Conservation (phyloP, 2,797 vertebrate genomes). For the Cynodonichthys magdalenae region DNA sequence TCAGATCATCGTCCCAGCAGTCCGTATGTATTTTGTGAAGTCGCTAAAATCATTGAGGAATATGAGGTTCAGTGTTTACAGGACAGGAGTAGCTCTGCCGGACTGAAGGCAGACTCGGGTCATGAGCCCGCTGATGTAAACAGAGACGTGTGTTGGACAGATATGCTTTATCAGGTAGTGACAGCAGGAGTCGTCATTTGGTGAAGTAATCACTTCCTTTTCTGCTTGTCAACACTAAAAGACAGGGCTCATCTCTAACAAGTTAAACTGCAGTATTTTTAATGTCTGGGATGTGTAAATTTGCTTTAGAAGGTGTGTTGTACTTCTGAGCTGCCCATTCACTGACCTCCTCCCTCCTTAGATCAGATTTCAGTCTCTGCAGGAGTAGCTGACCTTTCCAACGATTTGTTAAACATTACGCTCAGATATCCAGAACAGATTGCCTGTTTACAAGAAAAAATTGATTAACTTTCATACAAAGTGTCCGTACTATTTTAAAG, state of each 20-base stretch:
- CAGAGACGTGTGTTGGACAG: constrained; percentile 57
- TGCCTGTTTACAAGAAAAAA: constrained; percentile 15
- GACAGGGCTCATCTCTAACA: not conserved
- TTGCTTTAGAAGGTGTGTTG: constrained; percentile 36
- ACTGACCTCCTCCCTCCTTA: constrained; percentile 35
- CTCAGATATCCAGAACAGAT: constrained; percentile 24
- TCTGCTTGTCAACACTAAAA: not conserved
- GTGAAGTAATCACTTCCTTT: constrained; percentile 28
- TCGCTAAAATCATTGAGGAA: not conserved
- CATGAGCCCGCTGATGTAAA: constrained; percentile 64
- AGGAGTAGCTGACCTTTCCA: constrained; percentile 51
- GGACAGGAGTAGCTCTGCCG: constrained; percentile 70
- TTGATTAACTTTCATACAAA: no score
- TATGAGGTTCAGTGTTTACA: constrained; percentile 55
- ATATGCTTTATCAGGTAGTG: constrained; percentile 79
- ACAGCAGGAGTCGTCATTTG: constrained; percentile 27
- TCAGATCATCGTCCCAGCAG: not conserved
- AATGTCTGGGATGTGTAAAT: constrained; percentile 19
- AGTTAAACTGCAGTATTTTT: not conserved
- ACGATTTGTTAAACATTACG: constrained; percentile 39
- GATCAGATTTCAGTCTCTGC: constrained; percentile 65
- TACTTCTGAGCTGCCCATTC: constrained; percentile 37
- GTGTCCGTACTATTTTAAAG: no score
- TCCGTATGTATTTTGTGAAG: not conserved
- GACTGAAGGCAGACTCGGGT: constrained; percentile 64